Conservation (phyloP, 1,140 invertebrate genomes). For the Cardiocondyla obscurior region DNA sequence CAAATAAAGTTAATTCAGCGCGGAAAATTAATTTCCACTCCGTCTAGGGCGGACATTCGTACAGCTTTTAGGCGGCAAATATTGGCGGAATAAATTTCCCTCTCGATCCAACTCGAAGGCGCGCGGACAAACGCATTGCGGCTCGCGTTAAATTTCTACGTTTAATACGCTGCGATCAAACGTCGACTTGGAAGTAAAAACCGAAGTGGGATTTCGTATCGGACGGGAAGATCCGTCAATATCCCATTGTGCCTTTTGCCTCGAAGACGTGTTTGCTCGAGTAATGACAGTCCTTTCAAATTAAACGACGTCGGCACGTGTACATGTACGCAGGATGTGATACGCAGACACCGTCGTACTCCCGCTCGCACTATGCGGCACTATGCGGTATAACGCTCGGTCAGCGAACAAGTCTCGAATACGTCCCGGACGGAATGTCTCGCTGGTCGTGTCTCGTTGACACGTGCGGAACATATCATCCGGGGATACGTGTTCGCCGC, state of each 20-base stretch:
- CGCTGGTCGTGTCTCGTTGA: slow-evolving; percentile 9
- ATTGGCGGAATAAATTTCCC: neutral
- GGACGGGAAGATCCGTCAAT: neutral
- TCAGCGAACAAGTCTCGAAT: slow-evolving; percentile 12
- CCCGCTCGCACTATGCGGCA: slow-evolving; percentile 1
- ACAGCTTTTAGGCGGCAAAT: no score
- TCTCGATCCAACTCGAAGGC: no score
- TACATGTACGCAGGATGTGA: neutral
- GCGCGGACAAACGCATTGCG: no score
- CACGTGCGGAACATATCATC: slow-evolving; percentile 7
- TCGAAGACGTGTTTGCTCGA: neutral
- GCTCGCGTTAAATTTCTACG: neutral
- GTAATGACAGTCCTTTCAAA: neutral
- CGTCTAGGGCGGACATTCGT: no score
- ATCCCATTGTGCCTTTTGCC: neutral
- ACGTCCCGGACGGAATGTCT: neutral
- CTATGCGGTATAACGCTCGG: slow-evolving; percentile 22
- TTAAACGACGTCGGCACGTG: neutral
- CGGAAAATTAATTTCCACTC: neutral
- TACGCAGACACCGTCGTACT: neutral
- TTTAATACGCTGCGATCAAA: neutral
- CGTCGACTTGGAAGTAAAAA: neutral
- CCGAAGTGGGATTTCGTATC: neutral
- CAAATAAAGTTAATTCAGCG: slow-evolving; percentile 2
- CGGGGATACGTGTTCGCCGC: neutral